Base-by-base conservation (phyloP, 1,140 invertebrate species). In the Euborellia annulipes region DNA sequence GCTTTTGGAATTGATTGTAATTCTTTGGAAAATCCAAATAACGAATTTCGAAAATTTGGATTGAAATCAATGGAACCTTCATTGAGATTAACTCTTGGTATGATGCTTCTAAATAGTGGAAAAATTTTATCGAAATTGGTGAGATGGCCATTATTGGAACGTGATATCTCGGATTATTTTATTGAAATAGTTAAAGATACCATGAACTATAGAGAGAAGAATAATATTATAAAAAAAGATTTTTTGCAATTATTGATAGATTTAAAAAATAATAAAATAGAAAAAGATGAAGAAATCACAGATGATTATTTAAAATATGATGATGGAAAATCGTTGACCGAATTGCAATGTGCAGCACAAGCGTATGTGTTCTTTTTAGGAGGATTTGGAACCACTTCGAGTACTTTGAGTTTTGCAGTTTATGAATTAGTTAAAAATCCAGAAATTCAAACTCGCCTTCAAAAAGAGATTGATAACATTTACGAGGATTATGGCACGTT, bases 381-480 rank as follows among this genome's bases (percentile, higher is more conserved):
- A 38, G 69, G 69, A 0, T 71, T 65, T 50, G 66, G 68, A 18
- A 69, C 66, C 0, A 62, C 62, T 0, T 57, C 69, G 3, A 64
- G 54, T 0, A 58, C 62, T 3, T 41, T 73, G 4, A 47, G 58
- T 3, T 68, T 65, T 46, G 47, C 59, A 2, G 45, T 59, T 2
- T 67, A 70, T 46, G 53, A 58, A 37, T 54, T 75, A 32, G 68
- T 69, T 3, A 39, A 57, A 9, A 55, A 72, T 54, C 65, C 58
- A 3, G 61, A 67, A 6, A 48, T 61, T 16, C 70, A 74, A 50
- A 55, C 69, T 3, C 58, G 52, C 43, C 46, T 71, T 0, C 53
- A 58, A 39, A 49, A 62, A 23, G 68, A 72, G 55, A 60, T 74
- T 7, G 49, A 62, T 47, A 27, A 50, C n/a, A 54, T 54, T 30